phyloP scores from a whole-genome alignment of 92 coral and sea anemone species.

The Epizoanthus rinbou region DNA sequence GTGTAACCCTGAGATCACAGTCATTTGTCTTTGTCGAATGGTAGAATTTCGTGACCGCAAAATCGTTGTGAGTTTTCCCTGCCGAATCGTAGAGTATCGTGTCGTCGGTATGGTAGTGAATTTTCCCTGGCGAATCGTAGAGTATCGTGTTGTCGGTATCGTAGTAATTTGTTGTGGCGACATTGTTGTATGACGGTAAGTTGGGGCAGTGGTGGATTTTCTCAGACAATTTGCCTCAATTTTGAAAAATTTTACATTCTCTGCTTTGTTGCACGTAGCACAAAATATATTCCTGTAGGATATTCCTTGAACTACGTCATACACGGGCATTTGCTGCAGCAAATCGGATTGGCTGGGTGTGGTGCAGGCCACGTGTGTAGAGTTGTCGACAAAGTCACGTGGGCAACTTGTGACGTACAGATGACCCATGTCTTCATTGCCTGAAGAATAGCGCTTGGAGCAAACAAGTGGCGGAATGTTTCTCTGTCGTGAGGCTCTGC shows the following conservation, averaged over 20 bases:
- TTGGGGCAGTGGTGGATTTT: neutral
- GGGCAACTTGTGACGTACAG: slow-evolving; percentile 27
- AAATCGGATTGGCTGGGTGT: slow-evolving; percentile 29
- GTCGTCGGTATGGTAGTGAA: too few species aligned
- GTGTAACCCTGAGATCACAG: neutral
- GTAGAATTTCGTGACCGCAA: too few species aligned
- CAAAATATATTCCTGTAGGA: slow-evolving; percentile 19
- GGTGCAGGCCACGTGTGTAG: slow-evolving; percentile 16
- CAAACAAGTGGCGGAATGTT: neutral
- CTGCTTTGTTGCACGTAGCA: slow-evolving; percentile 26
- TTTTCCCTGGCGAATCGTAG: too few species aligned
- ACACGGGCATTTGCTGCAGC: slow-evolving; percentile 22
- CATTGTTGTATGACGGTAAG: too few species aligned
- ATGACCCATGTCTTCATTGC: neutral
- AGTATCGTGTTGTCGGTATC: too few species aligned
- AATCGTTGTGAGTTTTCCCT: too few species aligned
- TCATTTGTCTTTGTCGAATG: too few species aligned
- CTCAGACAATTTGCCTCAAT: neutral
- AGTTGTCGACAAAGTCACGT: neutral
- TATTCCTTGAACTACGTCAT: slow-evolving; percentile 28
- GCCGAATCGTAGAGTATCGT: too few species aligned
- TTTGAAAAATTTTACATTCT: neutral
- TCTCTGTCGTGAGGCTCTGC: neutral
- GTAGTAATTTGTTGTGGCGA: too few species aligned
- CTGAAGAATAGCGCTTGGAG: neutral